phyloP scores from a whole-genome alignment of 2,113 vertebrate species.

The Phyllostomus hastatus region DNA sequence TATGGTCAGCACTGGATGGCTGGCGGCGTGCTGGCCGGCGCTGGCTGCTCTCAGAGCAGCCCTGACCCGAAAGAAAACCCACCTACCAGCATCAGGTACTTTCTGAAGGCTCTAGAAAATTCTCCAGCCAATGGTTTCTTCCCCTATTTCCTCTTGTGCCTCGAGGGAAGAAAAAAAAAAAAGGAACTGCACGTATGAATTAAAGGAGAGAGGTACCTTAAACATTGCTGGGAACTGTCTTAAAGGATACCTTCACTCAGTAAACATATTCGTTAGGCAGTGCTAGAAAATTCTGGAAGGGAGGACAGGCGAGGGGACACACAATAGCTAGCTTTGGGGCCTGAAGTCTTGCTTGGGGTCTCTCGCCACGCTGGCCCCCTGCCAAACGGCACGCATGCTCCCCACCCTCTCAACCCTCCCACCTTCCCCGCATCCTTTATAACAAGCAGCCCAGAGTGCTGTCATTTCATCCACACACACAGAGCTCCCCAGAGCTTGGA shows the following conservation, averaged over 20 bases:
- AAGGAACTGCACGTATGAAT: conserved; percentile 11
- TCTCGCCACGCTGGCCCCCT: not conserved
- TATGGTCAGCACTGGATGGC: conserved; percentile 71
- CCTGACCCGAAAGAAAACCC: conserved; percentile 59
- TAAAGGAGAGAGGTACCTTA: conserved; percentile 35
- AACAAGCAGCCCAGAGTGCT: conserved; percentile 75
- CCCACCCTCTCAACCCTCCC: conserved; percentile 24
- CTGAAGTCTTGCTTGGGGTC: conserved; percentile 53
- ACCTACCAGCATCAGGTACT: conserved; percentile 59
- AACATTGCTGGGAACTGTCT: conserved; percentile 41
- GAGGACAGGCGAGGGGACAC: conserved; percentile 50
- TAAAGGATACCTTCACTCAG: not conserved
- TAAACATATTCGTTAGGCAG: conserved; percentile 52
- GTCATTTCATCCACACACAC: conserved; percentile 73
- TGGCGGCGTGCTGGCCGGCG: conserved; percentile 59
- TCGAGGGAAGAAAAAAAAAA: not conserved
- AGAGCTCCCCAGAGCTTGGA: conserved; percentile 79
- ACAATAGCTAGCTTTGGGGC: conserved; percentile 59
- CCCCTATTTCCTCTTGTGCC: not conserved
- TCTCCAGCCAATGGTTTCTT: not conserved
- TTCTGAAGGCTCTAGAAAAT: conserved; percentile 68
- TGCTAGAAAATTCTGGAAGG: conserved; percentile 17
- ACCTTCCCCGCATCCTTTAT: conserved; percentile 58
- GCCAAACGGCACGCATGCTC: conserved; percentile 37
- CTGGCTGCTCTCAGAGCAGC: conserved; percentile 70